Base-by-base conservation (phyloP, 2,888 invertebrate genomes). In the Tachina fera region DNA sequence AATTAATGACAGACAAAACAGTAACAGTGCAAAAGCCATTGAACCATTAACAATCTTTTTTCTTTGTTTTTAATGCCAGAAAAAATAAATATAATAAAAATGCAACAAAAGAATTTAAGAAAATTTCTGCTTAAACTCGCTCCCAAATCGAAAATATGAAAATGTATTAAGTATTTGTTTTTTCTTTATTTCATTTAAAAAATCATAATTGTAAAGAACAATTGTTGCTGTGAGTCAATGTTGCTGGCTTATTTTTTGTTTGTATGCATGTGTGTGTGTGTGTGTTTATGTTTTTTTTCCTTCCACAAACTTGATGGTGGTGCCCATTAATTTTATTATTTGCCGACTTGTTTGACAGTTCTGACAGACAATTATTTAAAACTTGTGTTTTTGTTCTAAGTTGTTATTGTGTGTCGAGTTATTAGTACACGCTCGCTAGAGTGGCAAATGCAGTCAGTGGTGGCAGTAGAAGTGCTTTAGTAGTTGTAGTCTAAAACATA, bases 361-460 rank as follows among this genome's bases (percentile, higher is more conserved):
- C 92, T 92, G 92, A 92, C 92, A 92, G 92, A 92, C 92, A 91
- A 92, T 92, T 92, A 92, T 92, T 92, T 92, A 92, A 92, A 92
- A 91, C 92, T 92, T 92, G 92, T 91, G 91, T 91, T 91, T 90
- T 90, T 91, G 90, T 88, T 89, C 88, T 87, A 72, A 78, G 79
- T 74, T 75, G 67, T 81, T 71, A 79, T 79, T 83, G 60, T 76
- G 85, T 86, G 86, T 82, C 83, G 75, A 86, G 86, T 83, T 86
- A 86, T 83, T 86, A 86, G 86, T 83, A 65, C 58, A 22, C 74
- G 51, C 63, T 75, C 43, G 51, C 51, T 51, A 61, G 60, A 53
- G 61, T 75, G 60, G 72, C 16, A 19, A 19, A 51, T 51, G 74
- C 61, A 60, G 31, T 31, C 31, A 31, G 31, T 31, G 31, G 41